phyloP scores from a whole-genome alignment of 2,888 invertebrate genomes.

The Ophioninae sp. region DNA sequence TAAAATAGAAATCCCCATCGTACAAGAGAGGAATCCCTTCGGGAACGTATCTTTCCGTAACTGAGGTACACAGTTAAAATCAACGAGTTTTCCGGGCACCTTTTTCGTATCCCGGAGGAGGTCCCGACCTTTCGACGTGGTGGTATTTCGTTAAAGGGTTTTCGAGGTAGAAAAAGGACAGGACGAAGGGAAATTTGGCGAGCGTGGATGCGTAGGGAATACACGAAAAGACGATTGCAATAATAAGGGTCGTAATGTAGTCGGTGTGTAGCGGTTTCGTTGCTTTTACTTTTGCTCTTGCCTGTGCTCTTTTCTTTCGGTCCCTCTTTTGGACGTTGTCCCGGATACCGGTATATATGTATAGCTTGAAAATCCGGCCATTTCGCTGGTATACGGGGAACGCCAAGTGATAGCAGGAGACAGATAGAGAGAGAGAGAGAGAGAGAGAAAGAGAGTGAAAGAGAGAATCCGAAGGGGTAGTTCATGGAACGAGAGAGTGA shows the following conservation, averaged over 20 bases:
- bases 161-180: slow-evolving; percentile 26
- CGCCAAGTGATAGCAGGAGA: slow-evolving; percentile 54
- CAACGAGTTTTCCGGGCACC: slow-evolving; percentile 43
- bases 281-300: slow-evolving; percentile 58
- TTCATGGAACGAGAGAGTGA: slow-evolving; percentile 51
- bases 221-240: slow-evolving; percentile 62
- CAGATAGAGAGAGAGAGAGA: slow-evolving; percentile 56
- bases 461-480: slow-evolving; percentile 56
- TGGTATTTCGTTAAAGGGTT: slow-evolving; percentile 61
- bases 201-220: slow-evolving; percentile 13
- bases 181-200: slow-evolving; percentile 27
- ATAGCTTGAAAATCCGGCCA: slow-evolving; percentile 60
- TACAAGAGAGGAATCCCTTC: slow-evolving; percentile 3
- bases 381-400: slow-evolving; percentile 45
- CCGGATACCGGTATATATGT: slow-evolving; percentile 55
- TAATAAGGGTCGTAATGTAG: slow-evolving; percentile 67
- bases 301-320: slow-evolving; percentile 32
- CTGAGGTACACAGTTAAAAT: slow-evolving; percentile 53
- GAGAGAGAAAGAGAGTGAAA: slow-evolving; percentile 49
- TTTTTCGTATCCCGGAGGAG: slow-evolving; percentile 37
- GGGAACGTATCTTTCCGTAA: slow-evolving; percentile 26
- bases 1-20: slow-evolving; percentile 28
- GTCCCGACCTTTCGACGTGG: slow-evolving; percentile 54
- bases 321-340: slow-evolving; percentile 38
- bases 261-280: slow-evolving; percentile 57